Evolutionary conservation across 2,797 vertebrate genomes (phyloP), one percentile per base, ranked within the genome.

Genomic region (Chaetodon trifasciatus): DNA sequence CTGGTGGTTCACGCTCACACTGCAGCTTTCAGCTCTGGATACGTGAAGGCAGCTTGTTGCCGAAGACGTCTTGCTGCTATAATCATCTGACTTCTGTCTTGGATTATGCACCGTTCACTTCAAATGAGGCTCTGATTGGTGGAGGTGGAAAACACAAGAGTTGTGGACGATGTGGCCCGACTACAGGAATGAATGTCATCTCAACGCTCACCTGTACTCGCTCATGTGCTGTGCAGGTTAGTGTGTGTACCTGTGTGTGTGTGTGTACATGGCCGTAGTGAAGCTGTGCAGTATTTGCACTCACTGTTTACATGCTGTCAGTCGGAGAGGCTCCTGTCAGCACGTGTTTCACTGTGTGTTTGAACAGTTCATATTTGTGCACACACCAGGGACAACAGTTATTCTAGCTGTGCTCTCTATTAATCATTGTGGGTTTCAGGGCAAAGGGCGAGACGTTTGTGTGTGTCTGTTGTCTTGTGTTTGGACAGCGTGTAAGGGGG

Each of bases 161-260:
- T 57, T 46, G 60, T 55, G 60, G 71, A 81, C 1, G 1, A 97
- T 96, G 96, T 44, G 42, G 42, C 42, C 42, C 6, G 88, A 93
- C 75, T 94, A 94, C 92, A 92, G 94, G 94, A 94, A 94, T 61
- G 95, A 96, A 86, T 83, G 94, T 79, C 90, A 91, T n/a, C 96
- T 98, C 87, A 97, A 97, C 71, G 95, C 96, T 86, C 96, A 97
- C 94, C 95, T 99, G 93, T 96, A 95, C 89, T 96, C 96, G 69
- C 96, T 95, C 92, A 99, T 99, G 98, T 99, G 98, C 95, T 99
- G 98, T 91, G 94, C 98, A 91, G 98, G 98, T 99, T 90, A 96
- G 97, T 98, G 95, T 87, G 79, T 67, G 67, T 23, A 4, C 57
- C 57, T 12, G 37, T 56, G 50, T 80, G 56, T 61, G 50, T 64